Conservation (phyloP, 2,797 vertebrate species). For the Numenius phaeopus region DNA sequence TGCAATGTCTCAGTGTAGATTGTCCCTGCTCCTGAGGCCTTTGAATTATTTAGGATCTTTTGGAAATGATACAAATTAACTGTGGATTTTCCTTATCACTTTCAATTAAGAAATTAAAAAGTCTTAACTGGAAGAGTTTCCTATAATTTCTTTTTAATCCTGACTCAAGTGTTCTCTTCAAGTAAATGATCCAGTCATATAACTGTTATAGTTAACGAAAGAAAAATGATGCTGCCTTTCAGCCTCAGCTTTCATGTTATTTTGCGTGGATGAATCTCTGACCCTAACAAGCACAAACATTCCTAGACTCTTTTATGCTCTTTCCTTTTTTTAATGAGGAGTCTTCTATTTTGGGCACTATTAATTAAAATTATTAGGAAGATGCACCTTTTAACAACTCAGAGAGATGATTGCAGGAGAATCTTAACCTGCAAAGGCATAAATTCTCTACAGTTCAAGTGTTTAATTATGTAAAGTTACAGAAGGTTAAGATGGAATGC, state of each 20-base stretch:
- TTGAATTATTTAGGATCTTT: constrained; percentile 16
- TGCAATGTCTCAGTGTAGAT: background rate
- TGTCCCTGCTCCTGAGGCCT: background rate
- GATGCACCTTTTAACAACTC: background rate
- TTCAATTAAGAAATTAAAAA: constrained; percentile 45
- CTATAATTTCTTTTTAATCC: constrained; percentile 14
- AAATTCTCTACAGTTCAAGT: background rate
- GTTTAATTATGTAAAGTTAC: background rate
- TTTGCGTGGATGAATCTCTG: background rate
- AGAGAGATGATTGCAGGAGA: background rate
- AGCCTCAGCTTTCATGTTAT: background rate
- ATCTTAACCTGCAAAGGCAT: background rate
- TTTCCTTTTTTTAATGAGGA: constrained; percentile 6
- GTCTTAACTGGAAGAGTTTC: background rate
- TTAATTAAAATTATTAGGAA: constrained; percentile 20
- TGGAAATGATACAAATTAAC: background rate
- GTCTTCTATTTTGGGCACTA: background rate
- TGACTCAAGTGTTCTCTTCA: background rate
- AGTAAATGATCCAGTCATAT: background rate
- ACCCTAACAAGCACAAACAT: background rate
- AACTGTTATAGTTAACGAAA: constrained; percentile 14
- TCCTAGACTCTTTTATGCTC: background rate
- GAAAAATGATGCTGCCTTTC: background rate
- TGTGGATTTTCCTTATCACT: constrained; percentile 1
- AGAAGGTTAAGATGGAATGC: background rate